phyloP scores from a whole-genome alignment of 2,797 vertebrate species.

The Halcyon badia region DNA sequence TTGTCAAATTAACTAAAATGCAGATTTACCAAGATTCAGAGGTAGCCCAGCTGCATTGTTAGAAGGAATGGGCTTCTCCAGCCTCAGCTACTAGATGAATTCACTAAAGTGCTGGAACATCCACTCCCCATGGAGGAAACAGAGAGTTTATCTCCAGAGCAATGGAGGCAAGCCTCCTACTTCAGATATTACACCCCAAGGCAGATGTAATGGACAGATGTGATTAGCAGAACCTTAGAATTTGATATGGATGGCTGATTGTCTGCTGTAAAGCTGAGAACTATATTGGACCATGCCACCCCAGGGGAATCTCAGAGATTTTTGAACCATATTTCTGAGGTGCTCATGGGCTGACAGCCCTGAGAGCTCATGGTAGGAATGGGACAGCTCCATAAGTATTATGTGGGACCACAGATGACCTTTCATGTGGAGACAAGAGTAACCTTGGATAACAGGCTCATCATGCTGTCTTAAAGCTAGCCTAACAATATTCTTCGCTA shows the following conservation, averaged over 20 bases:
- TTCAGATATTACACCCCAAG: not conserved
- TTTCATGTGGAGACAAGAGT: not conserved
- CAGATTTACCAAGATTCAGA: not conserved
- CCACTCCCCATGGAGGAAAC: not conserved
- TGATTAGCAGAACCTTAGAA: not conserved
- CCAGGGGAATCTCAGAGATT: rapidly evolving
- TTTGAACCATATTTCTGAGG: not conserved
- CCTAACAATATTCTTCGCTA: not conserved
- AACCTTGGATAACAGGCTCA: not conserved
- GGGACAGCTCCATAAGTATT: not conserved
- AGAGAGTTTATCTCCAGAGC: not conserved
- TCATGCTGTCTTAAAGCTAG: not conserved
- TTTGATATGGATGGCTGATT: not conserved
- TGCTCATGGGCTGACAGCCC: not conserved
- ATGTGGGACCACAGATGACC: not conserved
- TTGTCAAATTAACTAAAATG: not conserved
- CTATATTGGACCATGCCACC: rapidly evolving
- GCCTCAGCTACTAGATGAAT: not conserved
- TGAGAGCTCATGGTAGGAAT: not conserved
- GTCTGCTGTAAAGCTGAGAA: not conserved
- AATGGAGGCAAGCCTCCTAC: not conserved
- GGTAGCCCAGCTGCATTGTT: not conserved
- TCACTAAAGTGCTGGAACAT: not conserved
- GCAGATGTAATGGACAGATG: not conserved
- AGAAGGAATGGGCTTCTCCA: not conserved